Evolutionary conservation across 2,113 vertebrate genomes (phyloP), one percentile per base, ranked within the genome.

Genomic region (Tricholaema leucomelas): DNA sequence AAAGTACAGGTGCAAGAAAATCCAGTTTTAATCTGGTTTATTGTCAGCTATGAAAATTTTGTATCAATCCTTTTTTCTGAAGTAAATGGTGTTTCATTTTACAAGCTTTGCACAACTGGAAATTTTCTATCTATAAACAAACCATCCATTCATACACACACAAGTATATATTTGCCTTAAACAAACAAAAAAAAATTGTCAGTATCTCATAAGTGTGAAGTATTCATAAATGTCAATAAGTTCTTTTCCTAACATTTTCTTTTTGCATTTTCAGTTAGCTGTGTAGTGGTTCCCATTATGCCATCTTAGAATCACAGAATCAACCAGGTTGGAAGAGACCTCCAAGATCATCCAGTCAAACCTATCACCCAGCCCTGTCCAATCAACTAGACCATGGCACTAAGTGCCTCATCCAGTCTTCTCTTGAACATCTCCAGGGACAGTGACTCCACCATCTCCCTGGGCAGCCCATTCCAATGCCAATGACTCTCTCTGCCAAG

Each of bases 1-100:
- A 87, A 91, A 36, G 40, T 85, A 20, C 75, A 91, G 81, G 64
- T 91, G 63, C 67, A 85, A 85, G 40, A 85, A 85, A 87, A 70
- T 55, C 46, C 28, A 76, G 21, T 2, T 93, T 76, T 80, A 66
- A 80, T 85, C 48, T n/a, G 33, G 82, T 86, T 72, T 88, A 42
- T 89, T 92, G 30, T 69, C 21, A 72, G 79, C 48, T 46, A 11
- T 66, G 28, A 77, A 82, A 81, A 79, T 46, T 25, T 33, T 8
- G 3, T 66, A 64, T 75, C 7, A 13, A 12, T 70, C 23, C 15
- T 59, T 73, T 73, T 54, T 85, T 23, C 44, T 69, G 44, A 91
- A 76, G 8, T 36, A 60, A 87, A 80, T 8, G 1, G 55, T 70
- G 8, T 67, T 85, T 66, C 21, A 25, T 76, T 87, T 74, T 67